Evolutionary conservation across 2,113 vertebrate species (phyloP), one percentile per base, ranked within the genome.

Genomic region (Oryzias celebensis): DNA sequence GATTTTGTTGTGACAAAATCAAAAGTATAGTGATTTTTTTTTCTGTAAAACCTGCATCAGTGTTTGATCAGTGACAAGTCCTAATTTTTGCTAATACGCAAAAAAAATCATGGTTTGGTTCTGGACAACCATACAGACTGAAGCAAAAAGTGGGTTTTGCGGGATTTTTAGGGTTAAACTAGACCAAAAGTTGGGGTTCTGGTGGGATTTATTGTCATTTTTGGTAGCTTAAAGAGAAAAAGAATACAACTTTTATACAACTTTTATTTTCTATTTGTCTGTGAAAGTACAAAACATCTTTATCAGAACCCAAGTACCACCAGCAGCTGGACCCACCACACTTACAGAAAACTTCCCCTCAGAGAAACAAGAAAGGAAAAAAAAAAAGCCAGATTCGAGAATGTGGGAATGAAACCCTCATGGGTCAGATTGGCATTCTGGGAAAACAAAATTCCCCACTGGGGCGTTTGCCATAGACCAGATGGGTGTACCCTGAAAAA

Each of bases 381-480:
- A 67, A 80, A 71, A 81, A 85, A 82, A 80, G 81, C 57, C 61
- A 53, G 13, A 56, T 75, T 67, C 46, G 72, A 78, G 73, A 84
- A 81, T 88, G 86, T 89, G 89, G 83, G 88, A 91, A 89, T 75
- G 53, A 76, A 79, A 62, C 73, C 75, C 68, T 71, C 77, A 20
- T n/a, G 36, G 77, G 43, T 72, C 80, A 76, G 68, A 87, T 86
- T 90, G 84, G 65, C 83, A 90, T 90, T 89, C 85, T 89, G 88
- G 83, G 86, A 91, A 90, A 88, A 89, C 85, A 86, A 85, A 75
- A 83, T 80, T 81, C 85, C 87, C 86, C 85, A 77, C 66, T 80
- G 83, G 73, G 87, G 84, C 54, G 41, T 86, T 89, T 52, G 60
- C 60, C 59, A 62, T 65, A 67, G 75, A 85, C 66, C 73, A 84